Percentiles rank a stretch among this genome's conserved stretches.
phyloP scores from a whole-genome alignment of 1,140 invertebrate species.

The Rhynchophorus ferrugineus region DNA sequence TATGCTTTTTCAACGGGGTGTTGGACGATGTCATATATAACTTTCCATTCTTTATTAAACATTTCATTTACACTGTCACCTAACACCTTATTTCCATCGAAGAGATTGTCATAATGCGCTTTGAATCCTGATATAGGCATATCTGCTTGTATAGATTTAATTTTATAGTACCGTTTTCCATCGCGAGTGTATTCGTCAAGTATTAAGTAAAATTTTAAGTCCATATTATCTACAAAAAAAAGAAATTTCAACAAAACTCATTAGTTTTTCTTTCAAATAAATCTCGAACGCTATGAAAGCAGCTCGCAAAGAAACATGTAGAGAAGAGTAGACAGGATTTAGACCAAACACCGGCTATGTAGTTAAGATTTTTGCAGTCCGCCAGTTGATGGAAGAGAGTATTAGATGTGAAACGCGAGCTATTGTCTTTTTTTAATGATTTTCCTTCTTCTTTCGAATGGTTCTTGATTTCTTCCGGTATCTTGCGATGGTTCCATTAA shows the following conservation, averaged over 20 bases:
- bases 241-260: not conserved
- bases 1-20: not conserved
- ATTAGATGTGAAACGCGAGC: too few relatives aligned
- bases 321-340: too few relatives aligned
- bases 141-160: not conserved
- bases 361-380: too few relatives aligned
- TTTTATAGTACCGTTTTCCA: not conserved
- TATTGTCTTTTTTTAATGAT: too few relatives aligned
- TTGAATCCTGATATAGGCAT: not conserved
- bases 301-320: too few relatives aligned
- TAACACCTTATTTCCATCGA: slow-evolving; percentile 41
- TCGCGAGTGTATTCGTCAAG: not conserved
- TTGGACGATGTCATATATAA: slow-evolving; percentile 36
- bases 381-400: too few relatives aligned
- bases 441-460: too few relatives aligned
- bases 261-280: not conserved
- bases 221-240: not conserved
- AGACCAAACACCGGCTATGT: too few relatives aligned
- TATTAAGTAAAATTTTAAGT: not conserved
- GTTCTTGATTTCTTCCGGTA: too few relatives aligned
- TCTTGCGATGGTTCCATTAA: too few relatives aligned
- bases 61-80: slow-evolving; percentile 40
- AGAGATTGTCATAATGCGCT: slow-evolving; percentile 37
- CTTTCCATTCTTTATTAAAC: slow-evolving; percentile 42
- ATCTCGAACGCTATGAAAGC: too few relatives aligned